Conservation (phyloP, 2,113 vertebrate genomes). For the Falco punctatus region DNA sequence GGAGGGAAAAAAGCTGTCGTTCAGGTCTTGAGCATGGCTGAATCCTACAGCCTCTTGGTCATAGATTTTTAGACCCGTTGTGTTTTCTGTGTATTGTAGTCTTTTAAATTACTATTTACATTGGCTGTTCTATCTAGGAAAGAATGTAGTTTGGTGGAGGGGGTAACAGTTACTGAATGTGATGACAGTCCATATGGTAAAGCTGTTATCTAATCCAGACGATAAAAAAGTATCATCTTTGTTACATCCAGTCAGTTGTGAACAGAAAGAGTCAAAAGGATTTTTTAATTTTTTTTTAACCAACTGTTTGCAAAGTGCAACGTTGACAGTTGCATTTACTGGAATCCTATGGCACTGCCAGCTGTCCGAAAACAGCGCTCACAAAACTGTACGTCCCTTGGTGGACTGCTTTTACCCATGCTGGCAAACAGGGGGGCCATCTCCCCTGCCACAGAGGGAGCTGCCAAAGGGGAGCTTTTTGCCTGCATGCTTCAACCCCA, state of each 20-base stretch:
- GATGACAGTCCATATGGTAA: neutral
- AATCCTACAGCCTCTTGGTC: neutral
- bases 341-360: neutral
- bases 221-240: neutral
- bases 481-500: neutral
- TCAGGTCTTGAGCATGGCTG: neutral
- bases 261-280: neutral
- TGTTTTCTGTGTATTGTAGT: neutral
- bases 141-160: neutral
- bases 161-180: neutral
- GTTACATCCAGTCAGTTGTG: neutral
- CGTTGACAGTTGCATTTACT: neutral
- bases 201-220: neutral
- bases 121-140: neutral
- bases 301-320: neutral
- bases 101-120: neutral
- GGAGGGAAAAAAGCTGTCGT: neutral
- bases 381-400: neutral
- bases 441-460: neutral
- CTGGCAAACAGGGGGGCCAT: neutral
- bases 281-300: neutral
- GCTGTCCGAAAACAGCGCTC: accelerated
- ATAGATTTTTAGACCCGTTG: neutral
- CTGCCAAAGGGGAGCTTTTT: neutral
- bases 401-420: neutral